Evolutionary conservation across 2,797 vertebrate genomes (phyloP).

Genomic region (Limosa lapponica): DNA sequence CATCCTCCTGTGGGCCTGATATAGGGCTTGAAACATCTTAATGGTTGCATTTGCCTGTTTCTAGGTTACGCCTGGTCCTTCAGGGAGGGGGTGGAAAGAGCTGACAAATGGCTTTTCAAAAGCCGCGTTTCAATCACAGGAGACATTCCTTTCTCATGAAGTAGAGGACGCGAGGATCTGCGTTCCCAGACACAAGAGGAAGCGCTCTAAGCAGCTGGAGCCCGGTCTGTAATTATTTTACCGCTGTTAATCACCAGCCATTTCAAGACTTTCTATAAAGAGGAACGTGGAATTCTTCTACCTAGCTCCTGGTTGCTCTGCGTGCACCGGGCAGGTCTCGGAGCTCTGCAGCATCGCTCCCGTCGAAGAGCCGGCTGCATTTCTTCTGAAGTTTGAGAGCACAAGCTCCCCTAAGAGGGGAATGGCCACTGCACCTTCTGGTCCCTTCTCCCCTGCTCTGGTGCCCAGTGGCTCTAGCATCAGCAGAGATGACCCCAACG

Average conservation of each 20-base stretch:
- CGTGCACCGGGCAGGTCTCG: not conserved
- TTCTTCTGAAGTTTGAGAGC: not conserved
- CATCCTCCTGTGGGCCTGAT: not conserved
- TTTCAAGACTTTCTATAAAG: not conserved
- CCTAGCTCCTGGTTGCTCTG: not conserved
- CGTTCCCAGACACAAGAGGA: slow-evolving; percentile 38
- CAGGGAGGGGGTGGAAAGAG: not conserved
- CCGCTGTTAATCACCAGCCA: not conserved
- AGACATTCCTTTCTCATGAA: slow-evolving; percentile 60
- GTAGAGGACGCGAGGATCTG: not conserved
- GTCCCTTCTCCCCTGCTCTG: fast-evolving
- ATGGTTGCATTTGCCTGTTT: not conserved
- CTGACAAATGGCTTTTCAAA: not conserved
- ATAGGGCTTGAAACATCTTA: not conserved
- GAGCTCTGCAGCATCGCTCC: not conserved
- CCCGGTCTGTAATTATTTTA: slow-evolving; percentile 18
- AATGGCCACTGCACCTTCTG: not conserved
- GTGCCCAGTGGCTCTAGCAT: not conserved
- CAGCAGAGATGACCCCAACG: not conserved
- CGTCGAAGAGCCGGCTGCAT: not conserved
- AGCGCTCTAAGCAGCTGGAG: slow-evolving; percentile 2
- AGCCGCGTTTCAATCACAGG: slow-evolving; percentile 12
- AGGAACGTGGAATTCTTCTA: not conserved
- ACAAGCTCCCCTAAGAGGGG: not conserved
- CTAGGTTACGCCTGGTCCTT: not conserved